Evolutionary conservation across 2,888 invertebrate genomes (phyloP).

Genomic region (Vanessa cardui): DNA sequence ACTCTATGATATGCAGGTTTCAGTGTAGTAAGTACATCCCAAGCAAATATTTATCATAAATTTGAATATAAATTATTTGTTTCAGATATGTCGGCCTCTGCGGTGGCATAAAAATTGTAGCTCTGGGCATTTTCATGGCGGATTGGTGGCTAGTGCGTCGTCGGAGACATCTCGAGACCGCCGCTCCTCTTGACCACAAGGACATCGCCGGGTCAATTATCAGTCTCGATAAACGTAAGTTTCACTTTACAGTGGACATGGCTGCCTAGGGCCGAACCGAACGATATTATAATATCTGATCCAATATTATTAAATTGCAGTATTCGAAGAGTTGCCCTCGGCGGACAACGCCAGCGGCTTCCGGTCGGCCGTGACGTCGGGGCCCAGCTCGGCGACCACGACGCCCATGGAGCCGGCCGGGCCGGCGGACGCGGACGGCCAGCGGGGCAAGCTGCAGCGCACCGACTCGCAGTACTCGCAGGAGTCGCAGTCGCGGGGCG

Average conservation of each 20-base stretch:
- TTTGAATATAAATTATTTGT: neutral
- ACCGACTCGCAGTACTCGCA: constrained; percentile 75
- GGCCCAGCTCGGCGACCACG: constrained; percentile 66
- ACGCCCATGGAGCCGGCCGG: constrained; percentile 60
- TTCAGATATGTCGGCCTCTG: constrained; percentile 94
- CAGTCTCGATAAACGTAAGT: constrained; percentile 91
- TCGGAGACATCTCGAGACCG: constrained; percentile 85
- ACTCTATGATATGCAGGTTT: neutral
- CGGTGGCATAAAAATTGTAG: constrained; percentile 93
- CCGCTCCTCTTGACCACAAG: constrained; percentile 82
- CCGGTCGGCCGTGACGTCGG: constrained; percentile 69
- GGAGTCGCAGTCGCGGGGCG: constrained; percentile 53
- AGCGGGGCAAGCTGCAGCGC: constrained; percentile 58
- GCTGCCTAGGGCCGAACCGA: too few relatives aligned
- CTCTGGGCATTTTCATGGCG: constrained; percentile 91
- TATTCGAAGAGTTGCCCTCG: constrained; percentile 88
- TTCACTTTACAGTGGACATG: neutral
- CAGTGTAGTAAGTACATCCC: neutral
- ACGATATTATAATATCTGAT: neutral
- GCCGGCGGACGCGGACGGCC: constrained; percentile 36
- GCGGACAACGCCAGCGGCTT: constrained; percentile 79
- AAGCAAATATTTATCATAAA: neutral
- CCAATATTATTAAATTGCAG: constrained; percentile 64
- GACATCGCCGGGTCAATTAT: constrained; percentile 90
- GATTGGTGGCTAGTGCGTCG: constrained; percentile 95